Evolutionary conservation across 2,113 vertebrate species (phyloP), one percentile per base, ranked within the genome.

Genomic region (Alligator mississippiensis): DNA sequence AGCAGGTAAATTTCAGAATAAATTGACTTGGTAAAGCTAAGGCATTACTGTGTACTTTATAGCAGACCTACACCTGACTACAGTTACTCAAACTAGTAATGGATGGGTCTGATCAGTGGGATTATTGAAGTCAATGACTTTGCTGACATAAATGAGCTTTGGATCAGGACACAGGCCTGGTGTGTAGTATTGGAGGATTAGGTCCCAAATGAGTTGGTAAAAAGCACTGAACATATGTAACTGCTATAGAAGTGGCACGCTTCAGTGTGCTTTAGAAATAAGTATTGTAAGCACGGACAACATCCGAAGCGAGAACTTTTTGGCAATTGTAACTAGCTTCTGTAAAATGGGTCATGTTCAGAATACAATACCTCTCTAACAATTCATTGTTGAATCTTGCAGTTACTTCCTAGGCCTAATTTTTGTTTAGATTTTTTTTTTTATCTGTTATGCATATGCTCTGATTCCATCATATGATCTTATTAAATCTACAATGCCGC

Each of bases 301-400:
- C 93, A 92, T 93, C 87, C 88, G 96, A 97, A 95, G 90, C 92
- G 92, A 91, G 89, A 95, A 94, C 94, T 96, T 95, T 96, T 93
- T 97, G 96, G 96, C 96, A 97, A 82, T 85, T 18, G 34, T 84
- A 89, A 66, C 57, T n/a, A 90, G 61, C 92, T 92, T 80, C 84
- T 95, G 89, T 93, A 89, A 97, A 98, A 95, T 93, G 76, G 84
- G 80, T 96, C 92, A 84, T 61, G 87, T 91, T 95, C 89, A 80
- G 88, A 93, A 78, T 77, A 92, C 87, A 86, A 83, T 91, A 88
- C 88, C 19, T 72, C 91, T 88, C 84, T 84, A 94, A 91, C 92
- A 93, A 68, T 91, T 94, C 88, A 90, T 95, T 85, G 89, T 92
- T 96, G 91, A 87, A 77, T 92, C 57, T 66, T 15, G 77, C 5